These are phyloP conservation scores for Rallus crepitans DNA, from an alignment of 2,797 vertebrate genomes.

Conservation along the genomic window DNA sequence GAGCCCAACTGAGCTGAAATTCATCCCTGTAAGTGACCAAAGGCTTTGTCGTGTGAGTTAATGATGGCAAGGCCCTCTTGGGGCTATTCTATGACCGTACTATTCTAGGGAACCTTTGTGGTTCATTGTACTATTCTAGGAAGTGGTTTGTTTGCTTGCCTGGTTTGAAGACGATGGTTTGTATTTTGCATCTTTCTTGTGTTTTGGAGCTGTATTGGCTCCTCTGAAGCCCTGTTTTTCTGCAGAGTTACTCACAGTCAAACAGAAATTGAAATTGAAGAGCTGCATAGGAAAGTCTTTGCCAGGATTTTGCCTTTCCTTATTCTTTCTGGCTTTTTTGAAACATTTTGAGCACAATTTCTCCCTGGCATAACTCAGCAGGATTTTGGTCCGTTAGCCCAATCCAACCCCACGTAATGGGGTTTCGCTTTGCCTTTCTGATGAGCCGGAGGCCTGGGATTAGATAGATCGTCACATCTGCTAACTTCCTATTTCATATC, in stretches of 20 bases:
- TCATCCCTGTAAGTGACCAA: background rate
- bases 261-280: background rate
- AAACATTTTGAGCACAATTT: background rate
- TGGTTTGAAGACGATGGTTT: background rate
- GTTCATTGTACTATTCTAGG: background rate
- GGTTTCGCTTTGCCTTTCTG: constrained; percentile 25
- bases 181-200: background rate
- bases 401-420: background rate
- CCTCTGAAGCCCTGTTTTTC: background rate
- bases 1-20: background rate
- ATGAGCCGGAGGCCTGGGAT: background rate
- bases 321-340: background rate
- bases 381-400: background rate
- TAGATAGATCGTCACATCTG: constrained; percentile 30
- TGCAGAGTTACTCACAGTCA: background rate
- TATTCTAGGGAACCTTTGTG: background rate
- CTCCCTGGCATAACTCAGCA: background rate
- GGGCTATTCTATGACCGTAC: background rate
- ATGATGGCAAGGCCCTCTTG: background rate
- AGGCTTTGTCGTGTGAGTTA: background rate
- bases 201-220: background rate
- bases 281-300: background rate
- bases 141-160: constrained; percentile 16
- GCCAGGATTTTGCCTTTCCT: background rate
- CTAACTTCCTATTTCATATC: constrained; percentile 49